Base-by-base conservation (phyloP, 1,140 invertebrate genomes). In the Trachymyrmex cornetzi region DNA sequence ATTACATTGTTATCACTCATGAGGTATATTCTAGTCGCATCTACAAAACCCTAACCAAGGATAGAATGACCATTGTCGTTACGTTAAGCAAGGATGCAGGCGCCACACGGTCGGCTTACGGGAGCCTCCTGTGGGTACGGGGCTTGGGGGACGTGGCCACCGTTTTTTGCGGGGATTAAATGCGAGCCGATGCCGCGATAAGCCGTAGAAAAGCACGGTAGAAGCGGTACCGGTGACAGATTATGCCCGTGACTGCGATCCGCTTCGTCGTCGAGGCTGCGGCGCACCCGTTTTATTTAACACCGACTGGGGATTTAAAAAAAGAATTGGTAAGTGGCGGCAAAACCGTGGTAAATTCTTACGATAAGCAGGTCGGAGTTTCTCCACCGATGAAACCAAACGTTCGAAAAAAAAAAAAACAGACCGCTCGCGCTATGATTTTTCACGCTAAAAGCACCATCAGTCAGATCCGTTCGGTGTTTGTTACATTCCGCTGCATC, bases 171-270 rank as follows among this genome's bases (percentile, higher is more conserved):
- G 6, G 80, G 93, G 94, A 95, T 95, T 95, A 95, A 95, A 94
- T 93, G 93, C 93, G 90, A 94, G 89, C 92, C 93, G 94, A 94
- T 95, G 91, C 93, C 88, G 91, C 94, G 94, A 95, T 95, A 95
- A 95, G 94, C 93, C 91, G 90, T 90, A 93, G 93, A 93, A 94
- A 94, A 94, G 92, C 92, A 91, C 89, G 90, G 90, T 92, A 89
- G 91, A 94, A 94, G 93, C 91, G 91, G 93, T 94, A 93, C 91
- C 92, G 91, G 91, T 94, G 94, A 94, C 94, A 94, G 94, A 94
- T 95, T 94, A 93, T 92, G 92, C 92, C 91, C 64, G 89, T 90
- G 89, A 88, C 89, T 87, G 57, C 89, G 86, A 90, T 90, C 77
- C 81, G 72, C 80, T 57, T 74, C 79, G 48, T 44, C 50, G 87